A percentile compares a stretch with the other conserved stretches of the same genome.
Evolutionary conservation across 2,113 vertebrate genomes (phyloP).

Genomic region (Platysternon megacephalum): DNA sequence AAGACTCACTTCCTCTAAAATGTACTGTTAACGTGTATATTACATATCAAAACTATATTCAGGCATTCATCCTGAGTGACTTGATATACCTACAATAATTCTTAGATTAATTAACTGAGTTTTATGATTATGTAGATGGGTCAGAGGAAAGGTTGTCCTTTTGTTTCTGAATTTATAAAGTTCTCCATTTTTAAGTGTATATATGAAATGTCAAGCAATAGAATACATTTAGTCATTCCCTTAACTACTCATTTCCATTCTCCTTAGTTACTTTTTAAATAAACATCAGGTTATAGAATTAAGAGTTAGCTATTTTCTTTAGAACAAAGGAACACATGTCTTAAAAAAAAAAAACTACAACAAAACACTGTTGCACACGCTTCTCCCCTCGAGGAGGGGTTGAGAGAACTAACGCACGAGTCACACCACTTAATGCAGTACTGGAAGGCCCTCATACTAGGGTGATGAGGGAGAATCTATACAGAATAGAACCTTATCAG

Average conservation of each 20-base stretch:
- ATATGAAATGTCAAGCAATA: neutral
- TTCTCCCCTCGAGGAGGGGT: neutral
- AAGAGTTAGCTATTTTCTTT: slow-evolving; percentile 52
- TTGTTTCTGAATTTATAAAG: neutral
- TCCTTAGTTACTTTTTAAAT: slow-evolving; percentile 47
- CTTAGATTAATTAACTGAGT: neutral
- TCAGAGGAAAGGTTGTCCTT: neutral
- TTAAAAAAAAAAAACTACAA: neutral
- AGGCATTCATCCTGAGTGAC: neutral
- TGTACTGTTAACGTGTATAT: neutral
- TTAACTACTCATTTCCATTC: slow-evolving; percentile 21
- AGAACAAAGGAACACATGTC: neutral
- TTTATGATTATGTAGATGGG: neutral
- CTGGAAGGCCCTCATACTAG: slow-evolving; percentile 34
- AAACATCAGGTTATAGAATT: slow-evolving; percentile 41
- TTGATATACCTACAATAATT: neutral
- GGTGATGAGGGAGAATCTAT: neutral
- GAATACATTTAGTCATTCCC: neutral
- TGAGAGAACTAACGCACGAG: neutral
- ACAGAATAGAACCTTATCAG: slow-evolving; percentile 49
- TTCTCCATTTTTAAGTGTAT: neutral
- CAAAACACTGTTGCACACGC: neutral
- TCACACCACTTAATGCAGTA: slow-evolving; percentile 37
- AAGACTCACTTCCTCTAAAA: neutral
- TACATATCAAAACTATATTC: neutral